Conservation (phyloP, 92 coral and sea anemone species). For the Metridium senile region DNA sequence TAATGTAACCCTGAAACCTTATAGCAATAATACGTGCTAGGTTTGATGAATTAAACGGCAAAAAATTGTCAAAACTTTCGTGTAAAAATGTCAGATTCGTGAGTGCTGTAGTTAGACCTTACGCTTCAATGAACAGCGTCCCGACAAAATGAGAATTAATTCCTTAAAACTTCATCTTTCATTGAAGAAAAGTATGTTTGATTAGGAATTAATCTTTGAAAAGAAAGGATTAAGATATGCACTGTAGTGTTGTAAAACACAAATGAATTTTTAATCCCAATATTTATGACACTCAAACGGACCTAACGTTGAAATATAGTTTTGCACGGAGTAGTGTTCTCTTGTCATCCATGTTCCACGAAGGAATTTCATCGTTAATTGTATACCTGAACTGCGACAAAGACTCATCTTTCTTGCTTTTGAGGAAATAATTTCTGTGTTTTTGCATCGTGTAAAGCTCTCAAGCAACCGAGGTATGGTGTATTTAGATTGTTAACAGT, state of each 20-base stretch:
- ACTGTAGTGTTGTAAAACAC: background rate
- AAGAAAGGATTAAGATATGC: background rate
- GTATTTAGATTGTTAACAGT: background rate
- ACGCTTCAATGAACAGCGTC: too few species aligned
- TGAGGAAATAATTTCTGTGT: background rate
- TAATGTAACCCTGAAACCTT: background rate
- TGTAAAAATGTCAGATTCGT: too few species aligned
- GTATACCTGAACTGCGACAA: background rate
- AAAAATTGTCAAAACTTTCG: background rate
- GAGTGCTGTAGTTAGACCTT: too few species aligned
- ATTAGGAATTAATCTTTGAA: background rate
- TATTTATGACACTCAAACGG: too few species aligned
- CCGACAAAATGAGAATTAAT: too few species aligned
- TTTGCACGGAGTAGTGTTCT: background rate
- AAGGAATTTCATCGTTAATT: background rate
- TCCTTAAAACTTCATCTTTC: background rate
- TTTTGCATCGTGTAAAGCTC: background rate
- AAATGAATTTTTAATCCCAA: background rate
- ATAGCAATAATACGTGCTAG: background rate
- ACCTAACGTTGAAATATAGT: background rate
- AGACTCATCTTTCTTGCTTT: background rate
- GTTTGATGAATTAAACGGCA: background rate
- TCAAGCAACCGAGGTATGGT: background rate
- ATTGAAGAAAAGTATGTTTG: background rate
- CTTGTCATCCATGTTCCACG: background rate